These are phyloP conservation scores for Druon quercuslanigerum DNA, from an alignment of 1,140 invertebrate genomes.

Conservation along the genomic window DNA sequence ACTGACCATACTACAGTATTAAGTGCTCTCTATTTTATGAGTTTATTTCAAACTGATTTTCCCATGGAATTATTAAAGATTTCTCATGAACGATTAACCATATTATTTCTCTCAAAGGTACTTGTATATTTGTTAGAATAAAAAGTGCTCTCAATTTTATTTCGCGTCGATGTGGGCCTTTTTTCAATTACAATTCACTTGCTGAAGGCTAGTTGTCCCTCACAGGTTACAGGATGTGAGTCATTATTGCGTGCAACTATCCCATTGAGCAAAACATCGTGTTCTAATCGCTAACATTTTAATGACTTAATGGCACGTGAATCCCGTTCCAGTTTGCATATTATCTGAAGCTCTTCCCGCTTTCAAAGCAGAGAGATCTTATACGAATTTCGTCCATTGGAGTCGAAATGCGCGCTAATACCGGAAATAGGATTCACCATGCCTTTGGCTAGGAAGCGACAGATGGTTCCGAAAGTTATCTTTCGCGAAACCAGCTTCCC, in stretches of 20 bases:
- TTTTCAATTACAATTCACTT: background rate
- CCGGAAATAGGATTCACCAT: slow-evolving; percentile 43
- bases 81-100: no score
- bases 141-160: no score
- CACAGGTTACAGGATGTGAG: slow-evolving; percentile 41
- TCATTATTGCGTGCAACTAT: slow-evolving; percentile 52
- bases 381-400: background rate
- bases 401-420: slow-evolving; percentile 40
- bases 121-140: no score
- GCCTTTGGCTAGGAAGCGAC: slow-evolving; percentile 26
- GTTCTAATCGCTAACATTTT: slow-evolving; percentile 48
- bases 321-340: slow-evolving; percentile 40
- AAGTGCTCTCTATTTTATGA: no score
- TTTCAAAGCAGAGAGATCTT: background rate
- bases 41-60: no score
- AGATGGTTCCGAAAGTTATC: slow-evolving; percentile 40
- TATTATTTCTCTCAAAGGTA: no score
- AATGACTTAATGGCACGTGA: slow-evolving; percentile 48
- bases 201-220: slow-evolving; percentile 1
- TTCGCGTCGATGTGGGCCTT: background rate
- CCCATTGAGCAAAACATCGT: slow-evolving; percentile 49
- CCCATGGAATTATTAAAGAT: no score
- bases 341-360: background rate
- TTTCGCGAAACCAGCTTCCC: slow-evolving; percentile 35
- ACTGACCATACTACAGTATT: no score